These are phyloP conservation scores for Amphiprion ocellaris DNA, from an alignment of 2,113 vertebrate genomes.

Conservation along the genomic window DNA sequence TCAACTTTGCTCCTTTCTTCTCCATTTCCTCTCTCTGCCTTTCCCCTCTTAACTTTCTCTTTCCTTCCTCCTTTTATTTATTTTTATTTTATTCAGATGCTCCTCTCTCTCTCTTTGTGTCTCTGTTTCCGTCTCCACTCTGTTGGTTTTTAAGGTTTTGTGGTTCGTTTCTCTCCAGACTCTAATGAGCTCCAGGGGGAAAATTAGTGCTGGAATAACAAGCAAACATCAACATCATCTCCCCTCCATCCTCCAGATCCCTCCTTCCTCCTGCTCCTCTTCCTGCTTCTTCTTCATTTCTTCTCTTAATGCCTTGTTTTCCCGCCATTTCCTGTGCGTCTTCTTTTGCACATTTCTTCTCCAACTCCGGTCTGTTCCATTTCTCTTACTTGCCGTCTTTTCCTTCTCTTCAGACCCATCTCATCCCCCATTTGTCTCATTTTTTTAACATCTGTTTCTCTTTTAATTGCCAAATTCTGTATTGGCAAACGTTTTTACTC, in stretches of 20 bases:
- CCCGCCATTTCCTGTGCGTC: neutral
- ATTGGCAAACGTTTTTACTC: neutral
- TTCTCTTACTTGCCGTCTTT: conserved; percentile 3
- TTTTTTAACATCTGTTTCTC: neutral
- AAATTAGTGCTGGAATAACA: conserved; percentile 82
- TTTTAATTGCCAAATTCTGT: conserved; percentile 9
- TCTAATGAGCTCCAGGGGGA: conserved; percentile 85
- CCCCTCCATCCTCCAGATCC: conserved; percentile 37
- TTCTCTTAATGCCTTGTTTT: conserved; percentile 35
- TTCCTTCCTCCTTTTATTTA: neutral
- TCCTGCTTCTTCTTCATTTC: conserved; percentile 9
- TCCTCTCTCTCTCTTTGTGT: neutral
- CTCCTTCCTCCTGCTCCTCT: conserved; percentile 39
- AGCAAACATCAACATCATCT: conserved; percentile 81
- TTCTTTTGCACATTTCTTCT: conserved; percentile 16
- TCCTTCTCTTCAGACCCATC: conserved; percentile 1
- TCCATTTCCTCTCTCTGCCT: neutral
- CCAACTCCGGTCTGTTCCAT: neutral
- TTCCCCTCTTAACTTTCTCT: neutral
- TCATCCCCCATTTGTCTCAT: conserved; percentile 4
- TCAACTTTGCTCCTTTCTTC: neutral
- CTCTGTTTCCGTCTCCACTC: conserved; percentile 54
- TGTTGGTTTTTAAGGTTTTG: conserved; percentile 77
- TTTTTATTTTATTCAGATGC: neutral
- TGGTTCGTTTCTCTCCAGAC: conserved; percentile 79